A percentile compares a stretch with the other conserved stretches of the same genome.
These are phyloP conservation scores for Zygaena filipendulae DNA, from an alignment of 2,888 invertebrate species.

Conservation along the genomic window DNA sequence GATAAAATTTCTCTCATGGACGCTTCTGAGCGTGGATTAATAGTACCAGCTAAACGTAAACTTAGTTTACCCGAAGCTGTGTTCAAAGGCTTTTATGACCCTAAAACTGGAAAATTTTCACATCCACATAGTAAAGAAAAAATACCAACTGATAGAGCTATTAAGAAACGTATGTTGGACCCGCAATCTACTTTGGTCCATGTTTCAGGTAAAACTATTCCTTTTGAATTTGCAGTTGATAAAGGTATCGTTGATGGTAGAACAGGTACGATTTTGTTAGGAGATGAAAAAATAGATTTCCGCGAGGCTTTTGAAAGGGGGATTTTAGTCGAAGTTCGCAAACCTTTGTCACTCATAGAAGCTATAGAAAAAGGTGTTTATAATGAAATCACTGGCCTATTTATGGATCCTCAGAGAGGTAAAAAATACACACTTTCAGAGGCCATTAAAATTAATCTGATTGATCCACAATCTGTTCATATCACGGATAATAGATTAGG, in stretches of 20 bases:
- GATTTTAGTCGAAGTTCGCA: constrained; percentile 81
- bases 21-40: constrained; percentile 84
- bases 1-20: constrained; percentile 82
- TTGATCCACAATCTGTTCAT: constrained; percentile 86
- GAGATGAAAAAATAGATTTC: constrained; percentile 77
- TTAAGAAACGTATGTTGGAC: constrained; percentile 86
- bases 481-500: constrained; percentile 82
- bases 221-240: constrained; percentile 85
- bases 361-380: constrained; percentile 85
- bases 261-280: constrained; percentile 74
- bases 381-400: constrained; percentile 80
- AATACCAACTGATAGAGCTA: constrained; percentile 83
- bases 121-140: constrained; percentile 84
- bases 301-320: constrained; percentile 88
- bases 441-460: constrained; percentile 82
- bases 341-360: constrained; percentile 84
- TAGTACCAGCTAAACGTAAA: constrained; percentile 84
- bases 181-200: constrained; percentile 87
- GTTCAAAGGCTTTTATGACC: constrained; percentile 92
- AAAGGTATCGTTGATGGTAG: constrained; percentile 81
- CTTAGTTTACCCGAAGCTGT: constrained; percentile 89
- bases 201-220: constrained; percentile 81
- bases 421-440: constrained; percentile 82
- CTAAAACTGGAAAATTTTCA: constrained; percentile 83
- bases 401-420: constrained; percentile 85